phyloP scores from a whole-genome alignment of 2,113 vertebrate species.

The Hemibagrus wyckioides region DNA sequence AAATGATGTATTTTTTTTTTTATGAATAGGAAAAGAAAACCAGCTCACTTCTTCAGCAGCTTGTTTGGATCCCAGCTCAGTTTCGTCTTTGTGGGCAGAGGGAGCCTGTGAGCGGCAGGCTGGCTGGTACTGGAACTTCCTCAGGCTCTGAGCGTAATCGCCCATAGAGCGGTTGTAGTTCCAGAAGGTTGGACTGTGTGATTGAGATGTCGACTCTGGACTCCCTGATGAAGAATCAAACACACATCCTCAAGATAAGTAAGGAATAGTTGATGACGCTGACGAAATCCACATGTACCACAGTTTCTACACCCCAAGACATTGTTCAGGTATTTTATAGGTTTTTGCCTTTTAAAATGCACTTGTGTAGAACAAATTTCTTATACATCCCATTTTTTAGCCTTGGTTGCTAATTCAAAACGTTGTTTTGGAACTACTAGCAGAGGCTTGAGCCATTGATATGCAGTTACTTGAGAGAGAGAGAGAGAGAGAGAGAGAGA shows the following conservation, averaged over 20 bases:
- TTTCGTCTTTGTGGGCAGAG: slow-evolving; percentile 92
- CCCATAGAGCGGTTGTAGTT: slow-evolving; percentile 88
- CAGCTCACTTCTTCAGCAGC: slow-evolving; percentile 89
- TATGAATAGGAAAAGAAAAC: neutral
- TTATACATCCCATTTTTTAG: no score
- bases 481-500: no score
- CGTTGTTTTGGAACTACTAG: no score
- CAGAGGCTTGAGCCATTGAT: no score
- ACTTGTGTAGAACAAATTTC: no score
- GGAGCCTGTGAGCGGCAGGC: slow-evolving; percentile 91
- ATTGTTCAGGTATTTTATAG: no score
- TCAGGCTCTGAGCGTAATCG: slow-evolving; percentile 87
- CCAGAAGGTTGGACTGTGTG: slow-evolving; percentile 92
- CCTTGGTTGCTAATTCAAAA: no score
- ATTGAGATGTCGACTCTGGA: slow-evolving; percentile 85
- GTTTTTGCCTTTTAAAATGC: no score
- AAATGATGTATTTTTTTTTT: neutral
- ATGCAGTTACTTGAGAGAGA: no score
- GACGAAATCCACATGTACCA: no score
- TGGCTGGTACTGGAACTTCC: slow-evolving; percentile 93
- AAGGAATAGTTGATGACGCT: no score
- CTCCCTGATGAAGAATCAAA: slow-evolving; percentile 73
- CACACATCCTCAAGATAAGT: neutral
- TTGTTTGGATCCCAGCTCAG: slow-evolving; percentile 90
- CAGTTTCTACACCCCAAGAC: no score